Conservation (phyloP, 1,140 invertebrate species). For the Ceratina japonica region DNA sequence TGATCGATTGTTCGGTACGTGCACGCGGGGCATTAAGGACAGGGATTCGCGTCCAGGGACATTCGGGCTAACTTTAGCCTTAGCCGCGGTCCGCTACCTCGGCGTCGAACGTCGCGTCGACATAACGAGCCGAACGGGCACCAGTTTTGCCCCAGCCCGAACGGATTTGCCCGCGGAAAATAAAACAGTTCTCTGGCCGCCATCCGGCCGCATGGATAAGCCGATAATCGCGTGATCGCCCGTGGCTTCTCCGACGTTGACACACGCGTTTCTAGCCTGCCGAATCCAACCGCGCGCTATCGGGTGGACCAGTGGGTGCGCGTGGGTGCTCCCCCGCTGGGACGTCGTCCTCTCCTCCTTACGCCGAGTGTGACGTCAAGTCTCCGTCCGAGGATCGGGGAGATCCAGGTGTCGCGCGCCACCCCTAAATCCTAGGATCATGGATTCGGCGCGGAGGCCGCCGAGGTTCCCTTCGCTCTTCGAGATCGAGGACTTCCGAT, state of each 20-base stretch:
- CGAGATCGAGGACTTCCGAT: not conserved
- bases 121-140: constrained; percentile 61
- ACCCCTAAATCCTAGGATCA: not conserved
- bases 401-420: not conserved
- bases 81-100: constrained; percentile 56
- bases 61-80: constrained; percentile 78
- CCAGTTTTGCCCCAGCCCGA: constrained; percentile 54
- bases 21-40: constrained; percentile 70
- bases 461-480: not conserved
- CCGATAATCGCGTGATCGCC: constrained; percentile 65
- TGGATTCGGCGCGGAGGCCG: constrained; percentile 9
- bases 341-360: no score
- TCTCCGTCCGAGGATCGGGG: constrained; percentile 46
- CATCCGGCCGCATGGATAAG: constrained; percentile 71
- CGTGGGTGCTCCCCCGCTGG: constrained; percentile 49
- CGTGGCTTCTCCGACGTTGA: not conserved
- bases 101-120: constrained; percentile 50
- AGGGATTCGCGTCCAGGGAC: constrained; percentile 75
- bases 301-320: constrained; percentile 41
- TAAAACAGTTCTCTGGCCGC: constrained; percentile 72
- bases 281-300: constrained; percentile 4
- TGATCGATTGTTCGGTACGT: constrained; percentile 69
- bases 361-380: not conserved
- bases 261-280: constrained; percentile 18
- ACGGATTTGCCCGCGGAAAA: constrained; percentile 70